Conservation (phyloP, 1,140 invertebrate species). For the Schlechtendalia chinensis region DNA sequence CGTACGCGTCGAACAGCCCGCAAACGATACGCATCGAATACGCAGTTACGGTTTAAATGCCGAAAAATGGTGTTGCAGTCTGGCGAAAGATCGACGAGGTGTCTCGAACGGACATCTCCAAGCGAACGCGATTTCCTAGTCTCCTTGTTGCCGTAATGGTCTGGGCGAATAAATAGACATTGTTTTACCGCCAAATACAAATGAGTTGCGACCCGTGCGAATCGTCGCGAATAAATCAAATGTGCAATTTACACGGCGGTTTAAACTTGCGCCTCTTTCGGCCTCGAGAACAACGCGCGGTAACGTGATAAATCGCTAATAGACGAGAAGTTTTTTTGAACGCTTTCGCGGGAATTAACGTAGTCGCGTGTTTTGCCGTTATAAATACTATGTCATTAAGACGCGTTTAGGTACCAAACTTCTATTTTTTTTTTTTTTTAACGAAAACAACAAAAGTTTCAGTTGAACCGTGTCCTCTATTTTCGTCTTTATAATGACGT, state of each 20-base stretch:
- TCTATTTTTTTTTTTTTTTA: neutral
- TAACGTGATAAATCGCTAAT: slow-evolving; percentile 9
- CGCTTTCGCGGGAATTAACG: neutral
- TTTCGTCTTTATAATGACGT: too few relatives aligned
- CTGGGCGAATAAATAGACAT: slow-evolving; percentile 1
- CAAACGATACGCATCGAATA: too few relatives aligned
- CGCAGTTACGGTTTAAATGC: too few relatives aligned
- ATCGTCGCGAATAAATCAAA: slow-evolving; percentile 25
- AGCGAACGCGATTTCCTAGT: slow-evolving; percentile 19
- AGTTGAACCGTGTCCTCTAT: neutral
- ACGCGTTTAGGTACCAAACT: neutral
- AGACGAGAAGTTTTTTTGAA: neutral
- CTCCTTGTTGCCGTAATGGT: slow-evolving; percentile 21
- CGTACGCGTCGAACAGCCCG: too few relatives aligned
- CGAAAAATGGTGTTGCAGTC: too few relatives aligned
- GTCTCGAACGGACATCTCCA: neutral
- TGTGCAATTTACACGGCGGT: neutral
- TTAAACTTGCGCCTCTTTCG: neutral
- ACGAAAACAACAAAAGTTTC: neutral
- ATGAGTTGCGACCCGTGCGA: neutral
- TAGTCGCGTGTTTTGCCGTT: neutral
- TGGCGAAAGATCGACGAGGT: neutral
- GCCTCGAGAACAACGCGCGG: slow-evolving; percentile 1
- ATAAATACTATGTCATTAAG: neutral
- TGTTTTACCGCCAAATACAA: slow-evolving; percentile 6